These are phyloP conservation scores for Molossus molossus DNA, from an alignment of 2,797 vertebrate genomes.

Conservation along the genomic window DNA sequence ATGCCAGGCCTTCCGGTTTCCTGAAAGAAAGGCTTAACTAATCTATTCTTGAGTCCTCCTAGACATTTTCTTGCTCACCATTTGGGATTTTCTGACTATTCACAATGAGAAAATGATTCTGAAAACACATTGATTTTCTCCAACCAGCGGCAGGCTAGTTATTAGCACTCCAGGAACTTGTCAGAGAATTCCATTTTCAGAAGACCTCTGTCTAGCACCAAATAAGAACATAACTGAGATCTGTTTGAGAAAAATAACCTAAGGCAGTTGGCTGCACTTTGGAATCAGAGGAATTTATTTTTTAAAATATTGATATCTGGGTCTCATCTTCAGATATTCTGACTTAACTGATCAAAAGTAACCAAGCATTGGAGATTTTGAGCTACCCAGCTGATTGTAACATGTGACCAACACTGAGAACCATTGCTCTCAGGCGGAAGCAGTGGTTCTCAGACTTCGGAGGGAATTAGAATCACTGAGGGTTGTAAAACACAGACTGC, in stretches of 20 bases:
- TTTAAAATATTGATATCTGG: not conserved
- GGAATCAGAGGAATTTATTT: not conserved
- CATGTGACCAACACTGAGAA: not conserved
- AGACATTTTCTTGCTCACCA: conserved; percentile 44
- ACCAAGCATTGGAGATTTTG: not conserved
- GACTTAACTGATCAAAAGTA: not conserved
- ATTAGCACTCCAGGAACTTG: conserved; percentile 49
- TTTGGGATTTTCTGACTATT: conserved; percentile 62
- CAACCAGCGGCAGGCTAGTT: conserved; percentile 9
- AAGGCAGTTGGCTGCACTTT: not conserved
- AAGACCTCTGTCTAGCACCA: not conserved
- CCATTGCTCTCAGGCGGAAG: not conserved
- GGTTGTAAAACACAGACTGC: not conserved
- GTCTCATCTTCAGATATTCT: not conserved
- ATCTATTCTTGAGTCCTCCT: conserved; percentile 12
- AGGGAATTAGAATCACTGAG: not conserved
- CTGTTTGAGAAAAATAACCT: not conserved
- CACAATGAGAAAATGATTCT: conserved; percentile 34
- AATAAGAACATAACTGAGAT: not conserved
- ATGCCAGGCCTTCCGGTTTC: not conserved
- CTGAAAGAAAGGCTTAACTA: not conserved
- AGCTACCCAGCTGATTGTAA: not conserved
- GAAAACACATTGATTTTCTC: conserved; percentile 53
- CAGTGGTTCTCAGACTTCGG: not conserved
- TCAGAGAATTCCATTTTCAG: conserved; percentile 53